Evolutionary conservation across 2,113 vertebrate genomes (phyloP), one percentile per base, ranked within the genome.

Genomic region (Phoenicopterus ruber): DNA sequence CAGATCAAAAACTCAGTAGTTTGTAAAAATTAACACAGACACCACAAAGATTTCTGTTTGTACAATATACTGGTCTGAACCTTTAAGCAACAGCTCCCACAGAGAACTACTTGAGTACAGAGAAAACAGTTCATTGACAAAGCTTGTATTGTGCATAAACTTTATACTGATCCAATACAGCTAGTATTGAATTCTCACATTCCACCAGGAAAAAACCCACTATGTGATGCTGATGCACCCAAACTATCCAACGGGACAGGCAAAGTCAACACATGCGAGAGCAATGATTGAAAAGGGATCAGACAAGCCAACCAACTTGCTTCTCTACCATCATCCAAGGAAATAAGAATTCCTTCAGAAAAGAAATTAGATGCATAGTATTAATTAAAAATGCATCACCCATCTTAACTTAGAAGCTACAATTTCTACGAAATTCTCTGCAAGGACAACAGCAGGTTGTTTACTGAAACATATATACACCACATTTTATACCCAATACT

Each of bases 121-220:
- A 77, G 38, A 82, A 92, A 91, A 73, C 20, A 84, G 71, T 44
- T 91, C 36, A 59, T 0, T 76, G 52, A 95, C 52, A 96, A 96
- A 91, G 46, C 3, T 63, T 86, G 38, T 38, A 66, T 4, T 90
- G 61, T 80, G 95, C 44, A 88, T 63, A 90, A 88, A 88, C 73
- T 85, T 89, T 81, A 73, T 42, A 87, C 13, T 49, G 71, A 96
- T 96, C 67, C 67, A 92, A 26, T 52, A 94, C 21, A 96, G 78
- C 34, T 91, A 49, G 18, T 71, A 86, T 9, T 10, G 22, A 95
- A 91, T 86, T 42, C 42, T 42, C 12, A 14, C 42, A 42, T 42
- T 94, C 31, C 40, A 55, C 15, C 32, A 46, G 52, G 50, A 94
- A 96, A 90, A 91, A 96, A 66, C 7, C 8, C 59, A 58, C 4